Base-by-base conservation (phyloP, 2,888 invertebrate genomes). In the Leuctra nigra region DNA sequence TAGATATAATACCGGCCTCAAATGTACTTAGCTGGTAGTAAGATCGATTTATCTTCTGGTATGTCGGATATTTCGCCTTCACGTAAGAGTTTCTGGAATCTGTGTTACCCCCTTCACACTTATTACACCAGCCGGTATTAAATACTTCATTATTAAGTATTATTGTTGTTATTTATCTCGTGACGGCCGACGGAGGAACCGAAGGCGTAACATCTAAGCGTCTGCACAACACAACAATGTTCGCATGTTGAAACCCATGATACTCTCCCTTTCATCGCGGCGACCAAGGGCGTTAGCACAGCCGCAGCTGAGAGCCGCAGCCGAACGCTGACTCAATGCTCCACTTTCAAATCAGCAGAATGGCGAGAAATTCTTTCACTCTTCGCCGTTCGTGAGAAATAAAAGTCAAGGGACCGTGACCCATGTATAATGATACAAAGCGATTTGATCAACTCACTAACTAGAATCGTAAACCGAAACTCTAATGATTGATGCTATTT, bases 341-440 rank as follows among this genome's bases (percentile, higher is more conserved):
- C 50, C 36, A 50, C 50, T 50, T 50, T 50, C 50, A 22, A 33
- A 50, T 50, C 35, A 33, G 35, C 50, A 50, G 33, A 50, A 50
- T 50, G 50, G 35, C 33, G 50, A 50, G 50, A 50, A 35, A 50
- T 50, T 50, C 50, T 50, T 50, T 50, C 44, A 44, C 50, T 50
- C 14, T 16, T n/a, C 25, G 29, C 4, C 6, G 20, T 25, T 44
- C 44, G 29, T 48, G 33, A 50, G 50, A 50, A 35, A 35, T 35
- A 33, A n/a, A 16, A 23, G 23, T 13, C 50, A 33, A 4, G 33
- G 18, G 35, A 50, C 50, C 50, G 35, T 50, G 50, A 50, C 33
- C 36, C 22, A 18, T 20, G 50, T 35, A 35, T 22, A 50, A 47
- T 22, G 35, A 50, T 35, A 18, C 7, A 20, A n/a, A 44, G 44